Conservation (phyloP, 2,888 invertebrate species). For the Drosophila fulvimacula region DNA sequence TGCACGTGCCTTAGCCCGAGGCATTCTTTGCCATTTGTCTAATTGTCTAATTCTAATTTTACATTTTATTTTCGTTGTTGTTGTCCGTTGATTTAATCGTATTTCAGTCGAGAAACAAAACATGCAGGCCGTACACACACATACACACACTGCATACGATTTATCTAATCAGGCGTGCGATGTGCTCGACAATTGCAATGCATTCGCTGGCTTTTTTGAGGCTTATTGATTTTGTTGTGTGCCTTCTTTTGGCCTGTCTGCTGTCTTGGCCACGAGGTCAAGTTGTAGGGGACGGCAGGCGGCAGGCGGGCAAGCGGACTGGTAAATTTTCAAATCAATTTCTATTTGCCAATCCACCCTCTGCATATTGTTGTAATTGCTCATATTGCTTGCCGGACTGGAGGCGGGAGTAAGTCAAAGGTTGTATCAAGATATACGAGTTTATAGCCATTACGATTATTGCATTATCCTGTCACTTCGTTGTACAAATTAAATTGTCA, state of each 20-base stretch:
- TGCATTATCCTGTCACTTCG: constrained; percentile 73
- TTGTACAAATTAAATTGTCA: constrained; percentile 77
- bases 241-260: constrained; percentile 10
- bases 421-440: constrained; percentile 29
- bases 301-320: constrained; percentile 29
- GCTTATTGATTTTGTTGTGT: constrained; percentile 68
- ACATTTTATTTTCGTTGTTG: constrained; percentile 45
- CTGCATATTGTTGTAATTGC: constrained; percentile 22
- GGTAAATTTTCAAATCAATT: constrained; percentile 53
- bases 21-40: constrained; percentile 64
- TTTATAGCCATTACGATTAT: constrained; percentile 62
- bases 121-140: neutral
- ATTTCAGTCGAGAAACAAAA: constrained; percentile 30
- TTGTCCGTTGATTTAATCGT: constrained; percentile 51
- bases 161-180: constrained; percentile 74
- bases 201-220: constrained; percentile 48
- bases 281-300: constrained; percentile 7
- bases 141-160: constrained; percentile 6
- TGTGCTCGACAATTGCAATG: constrained; percentile 59
- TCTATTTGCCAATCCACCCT: constrained; percentile 24
- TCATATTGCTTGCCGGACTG: constrained; percentile 10
- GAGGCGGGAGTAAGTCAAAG: constrained; percentile 27
- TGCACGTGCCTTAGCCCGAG: constrained; percentile 49
- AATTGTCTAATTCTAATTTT: constrained; percentile 75
- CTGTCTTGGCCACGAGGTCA: constrained; percentile 23